Evolutionary conservation across 2,888 invertebrate species (phyloP).

Genomic region (Balanococcus diminutus): DNA sequence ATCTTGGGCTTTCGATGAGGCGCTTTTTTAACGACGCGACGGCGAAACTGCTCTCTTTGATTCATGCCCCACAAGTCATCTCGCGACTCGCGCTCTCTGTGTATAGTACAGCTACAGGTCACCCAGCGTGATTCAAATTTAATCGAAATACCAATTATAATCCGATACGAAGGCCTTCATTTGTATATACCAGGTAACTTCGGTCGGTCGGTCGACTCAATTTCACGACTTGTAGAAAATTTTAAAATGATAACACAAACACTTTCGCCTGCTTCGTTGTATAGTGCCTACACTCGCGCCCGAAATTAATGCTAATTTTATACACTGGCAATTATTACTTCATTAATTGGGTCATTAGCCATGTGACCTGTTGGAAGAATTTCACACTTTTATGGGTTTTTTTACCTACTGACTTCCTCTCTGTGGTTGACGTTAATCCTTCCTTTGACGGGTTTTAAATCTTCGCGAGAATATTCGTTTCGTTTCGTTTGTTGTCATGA

Average conservation of each 20-base stretch:
- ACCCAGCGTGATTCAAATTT: slow-evolving; percentile 29
- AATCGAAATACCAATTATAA: slow-evolving; percentile 40
- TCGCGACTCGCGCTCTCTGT: neutral
- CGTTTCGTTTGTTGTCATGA: too few relatives aligned
- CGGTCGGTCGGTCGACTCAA: neutral
- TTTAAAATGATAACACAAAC: neutral
- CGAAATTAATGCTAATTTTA: neutral
- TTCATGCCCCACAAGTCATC: neutral
- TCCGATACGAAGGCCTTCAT: neutral
- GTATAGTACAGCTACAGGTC: neutral
- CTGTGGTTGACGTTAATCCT: too few relatives aligned
- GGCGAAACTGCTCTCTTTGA: neutral
- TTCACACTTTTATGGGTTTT: neutral
- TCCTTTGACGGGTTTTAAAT: too few relatives aligned
- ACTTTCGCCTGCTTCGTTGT: neutral
- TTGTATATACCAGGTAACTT: neutral
- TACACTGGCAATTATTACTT: neutral
- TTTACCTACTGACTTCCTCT: too few relatives aligned
- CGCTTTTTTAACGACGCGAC: slow-evolving; percentile 7
- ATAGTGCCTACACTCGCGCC: neutral
- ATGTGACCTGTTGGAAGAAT: neutral
- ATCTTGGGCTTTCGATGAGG: neutral
- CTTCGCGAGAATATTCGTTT: too few relatives aligned
- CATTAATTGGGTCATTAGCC: neutral
- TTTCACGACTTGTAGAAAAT: neutral